Base-by-base conservation (phyloP, 2,888 invertebrate genomes). In the Mimas tiliae region DNA sequence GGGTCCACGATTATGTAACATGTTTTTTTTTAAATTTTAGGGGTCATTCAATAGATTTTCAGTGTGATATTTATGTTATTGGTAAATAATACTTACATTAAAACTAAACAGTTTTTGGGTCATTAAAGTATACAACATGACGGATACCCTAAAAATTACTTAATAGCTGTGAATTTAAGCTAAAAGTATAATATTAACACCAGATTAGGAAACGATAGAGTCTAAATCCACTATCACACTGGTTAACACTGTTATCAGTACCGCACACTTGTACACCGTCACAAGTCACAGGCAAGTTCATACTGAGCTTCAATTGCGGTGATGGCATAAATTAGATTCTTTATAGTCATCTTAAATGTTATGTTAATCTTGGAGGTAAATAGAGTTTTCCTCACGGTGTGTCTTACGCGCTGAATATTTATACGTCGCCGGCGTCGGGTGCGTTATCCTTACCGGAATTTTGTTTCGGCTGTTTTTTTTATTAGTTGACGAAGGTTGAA, bases 331-430 rank as follows among this genome's bases (percentile, higher is more conserved):
- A 81, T 85, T 83, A 80, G 80, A 79, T 79, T 73, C 74, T 83
- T 83, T 82, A 83, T 79, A 79, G 79, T 80, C 76, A 72, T 68
- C 72, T 71, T 71, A 70, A 79, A 72, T 74, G 76, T 81, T 81
- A 84, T 86, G 87, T 74, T 84, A 88, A 87, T 88, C 73, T 75
- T 75, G 69, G 74, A 80, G 75, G 79, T 79, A 79, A 80, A 79
- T 68, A 75, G 69, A 68, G 72, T 82, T 87, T 85, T 86, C 86
- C 86, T 79, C 76, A 78, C 71, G 67, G 7, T 50, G 33, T 58
- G 19, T 48, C 38, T 33, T 19, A 62, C 19, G 64, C 11, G 33
- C 27, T 67, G 62, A 62, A 64, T 51, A 58, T 63, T 64, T 62
- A 64, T 62, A 62, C 16, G 55, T 42, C 14, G 51, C 21, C 42